Conservation (phyloP, 2,113 vertebrate genomes). For the Paracyprichromis sp. region DNA sequence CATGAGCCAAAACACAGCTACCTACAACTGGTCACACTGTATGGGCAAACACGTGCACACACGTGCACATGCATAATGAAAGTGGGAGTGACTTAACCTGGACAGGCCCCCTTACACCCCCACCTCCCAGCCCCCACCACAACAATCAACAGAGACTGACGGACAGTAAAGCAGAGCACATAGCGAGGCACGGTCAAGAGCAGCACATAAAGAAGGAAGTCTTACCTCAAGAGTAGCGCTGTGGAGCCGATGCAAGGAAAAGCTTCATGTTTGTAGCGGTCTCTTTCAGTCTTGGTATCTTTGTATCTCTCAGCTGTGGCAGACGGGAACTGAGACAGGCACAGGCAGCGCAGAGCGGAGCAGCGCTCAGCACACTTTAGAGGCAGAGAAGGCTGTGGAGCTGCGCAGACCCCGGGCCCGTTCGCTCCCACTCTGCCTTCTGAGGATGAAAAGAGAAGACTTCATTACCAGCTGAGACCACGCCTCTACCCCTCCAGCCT, state of each 20-base stretch:
- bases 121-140: constrained; percentile 7
- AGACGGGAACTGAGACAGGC: constrained; percentile 23
- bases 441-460: constrained; percentile 88
- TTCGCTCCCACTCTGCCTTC: constrained; percentile 80
- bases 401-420: constrained; percentile 70
- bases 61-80: background rate
- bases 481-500: constrained; percentile 66
- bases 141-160: constrained; percentile 51
- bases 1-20: background rate
- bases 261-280: constrained; percentile 63
- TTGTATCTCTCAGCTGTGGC: constrained; percentile 42
- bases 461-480: constrained; percentile 87
- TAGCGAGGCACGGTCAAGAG: background rate
- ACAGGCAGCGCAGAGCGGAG: constrained; percentile 19
- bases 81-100: constrained; percentile 43
- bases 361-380: constrained; percentile 48
- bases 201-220: background rate
- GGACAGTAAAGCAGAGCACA: constrained; percentile 24
- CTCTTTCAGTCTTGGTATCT: constrained; percentile 25
- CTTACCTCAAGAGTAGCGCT: constrained; percentile 72
- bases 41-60: background rate
- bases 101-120: constrained; percentile 12
- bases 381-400: constrained; percentile 66
- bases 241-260: constrained; percentile 41
- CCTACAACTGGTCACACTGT: background rate